These are phyloP conservation scores for Hydrotaea diabolus DNA, from an alignment of 2,888 invertebrate genomes.

Conservation along the genomic window DNA sequence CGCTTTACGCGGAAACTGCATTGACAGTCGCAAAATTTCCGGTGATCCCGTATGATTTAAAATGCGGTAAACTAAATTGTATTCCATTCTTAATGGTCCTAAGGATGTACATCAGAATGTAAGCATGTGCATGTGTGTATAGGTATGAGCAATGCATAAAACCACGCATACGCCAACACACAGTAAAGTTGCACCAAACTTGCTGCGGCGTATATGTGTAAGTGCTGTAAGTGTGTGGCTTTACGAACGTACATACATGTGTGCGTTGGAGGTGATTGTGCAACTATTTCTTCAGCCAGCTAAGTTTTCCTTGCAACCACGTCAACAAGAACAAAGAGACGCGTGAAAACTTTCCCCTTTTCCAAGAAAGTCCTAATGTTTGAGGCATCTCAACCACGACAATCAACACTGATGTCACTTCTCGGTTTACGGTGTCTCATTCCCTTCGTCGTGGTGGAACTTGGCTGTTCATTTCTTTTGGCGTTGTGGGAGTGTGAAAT, in stretches of 20 bases:
- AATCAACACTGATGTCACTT: constrained; percentile 54
- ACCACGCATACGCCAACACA: background rate
- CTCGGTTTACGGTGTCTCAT: constrained; percentile 5
- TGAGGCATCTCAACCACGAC: constrained; percentile 49
- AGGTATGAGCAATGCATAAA: no score
- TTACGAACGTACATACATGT: no score
- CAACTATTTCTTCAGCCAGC: background rate
- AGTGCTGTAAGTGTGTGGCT: background rate
- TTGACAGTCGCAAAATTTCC: constrained; percentile 70
- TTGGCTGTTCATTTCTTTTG: background rate
- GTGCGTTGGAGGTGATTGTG: background rate
- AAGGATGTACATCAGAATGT: background rate
- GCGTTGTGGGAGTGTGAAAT: constrained; percentile 21
- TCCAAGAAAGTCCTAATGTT: constrained; percentile 49
- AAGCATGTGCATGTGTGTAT: background rate
- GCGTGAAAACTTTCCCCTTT: constrained; percentile 24
- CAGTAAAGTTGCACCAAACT: background rate
- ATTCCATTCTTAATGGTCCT: constrained; percentile 27
- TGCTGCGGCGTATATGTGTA: constrained; percentile 12
- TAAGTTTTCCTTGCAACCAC: constrained; percentile 24
- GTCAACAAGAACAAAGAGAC: constrained; percentile 24
- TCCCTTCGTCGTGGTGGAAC: background rate
- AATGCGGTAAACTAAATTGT: constrained; percentile 64
- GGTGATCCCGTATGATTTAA: constrained; percentile 69
- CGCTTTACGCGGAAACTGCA: constrained; percentile 70